These are phyloP conservation scores for Melanostoma mellinum DNA, from an alignment of 2,888 invertebrate genomes.

Conservation along the genomic window DNA sequence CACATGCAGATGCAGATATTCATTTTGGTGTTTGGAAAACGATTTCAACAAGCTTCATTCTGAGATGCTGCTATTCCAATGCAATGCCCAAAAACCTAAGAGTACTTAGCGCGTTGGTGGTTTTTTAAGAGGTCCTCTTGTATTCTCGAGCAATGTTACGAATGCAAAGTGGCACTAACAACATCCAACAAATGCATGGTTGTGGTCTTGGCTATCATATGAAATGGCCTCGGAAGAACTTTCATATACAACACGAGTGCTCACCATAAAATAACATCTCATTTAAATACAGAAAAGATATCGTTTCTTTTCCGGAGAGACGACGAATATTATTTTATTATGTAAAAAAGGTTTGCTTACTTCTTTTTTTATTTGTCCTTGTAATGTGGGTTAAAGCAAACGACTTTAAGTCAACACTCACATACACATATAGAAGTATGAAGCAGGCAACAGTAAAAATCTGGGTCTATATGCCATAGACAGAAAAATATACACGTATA, in stretches of 20 bases:
- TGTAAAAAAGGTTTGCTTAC: conserved; percentile 6
- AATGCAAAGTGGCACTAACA: conserved; percentile 47
- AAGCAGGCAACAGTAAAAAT: conserved; percentile 40
- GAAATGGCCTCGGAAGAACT: conserved; percentile 15
- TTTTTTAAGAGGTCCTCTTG: conserved; percentile 17
- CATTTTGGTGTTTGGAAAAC: too few species aligned
- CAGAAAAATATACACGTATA: conserved; percentile 52
- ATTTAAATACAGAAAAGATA: conserved; percentile 69
- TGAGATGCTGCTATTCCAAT: too few species aligned
- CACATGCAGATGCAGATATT: too few species aligned
- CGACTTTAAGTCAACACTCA: conserved; percentile 13
- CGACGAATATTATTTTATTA: conserved; percentile 37
- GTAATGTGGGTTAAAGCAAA: conserved; percentile 31
- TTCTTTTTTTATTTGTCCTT: conserved; percentile 27
- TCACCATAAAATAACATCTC: conserved; percentile 66
- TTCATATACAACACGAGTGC: conserved; percentile 31
- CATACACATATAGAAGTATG: conserved; percentile 6
- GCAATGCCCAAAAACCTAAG: conserved; percentile 12
- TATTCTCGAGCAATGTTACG: conserved; percentile 18
- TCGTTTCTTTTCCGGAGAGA: conserved; percentile 36
- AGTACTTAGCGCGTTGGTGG: conserved; percentile 52
- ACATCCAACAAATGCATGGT: conserved; percentile 22
- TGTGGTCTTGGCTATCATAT: conserved; percentile 15
- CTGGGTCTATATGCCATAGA: conserved; percentile 67
- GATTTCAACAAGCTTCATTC: too few species aligned